These are phyloP conservation scores for Nezara viridula DNA, from an alignment of 2,888 invertebrate genomes.

Conservation along the genomic window DNA sequence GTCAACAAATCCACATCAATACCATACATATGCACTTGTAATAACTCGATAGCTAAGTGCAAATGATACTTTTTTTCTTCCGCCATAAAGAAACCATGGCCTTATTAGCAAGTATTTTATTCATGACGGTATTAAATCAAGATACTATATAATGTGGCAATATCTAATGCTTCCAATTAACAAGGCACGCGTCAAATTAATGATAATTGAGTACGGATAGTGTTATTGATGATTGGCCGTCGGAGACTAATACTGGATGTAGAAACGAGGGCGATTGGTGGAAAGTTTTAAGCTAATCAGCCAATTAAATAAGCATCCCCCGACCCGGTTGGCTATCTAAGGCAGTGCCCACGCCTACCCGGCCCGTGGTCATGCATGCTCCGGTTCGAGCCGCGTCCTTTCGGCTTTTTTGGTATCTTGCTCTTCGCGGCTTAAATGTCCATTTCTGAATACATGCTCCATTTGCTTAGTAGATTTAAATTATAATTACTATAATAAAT, in stretches of 20 bases:
- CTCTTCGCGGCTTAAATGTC: neutral
- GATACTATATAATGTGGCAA: neutral
- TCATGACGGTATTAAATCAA: neutral
- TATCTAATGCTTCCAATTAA: neutral
- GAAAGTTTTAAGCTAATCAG: constrained; percentile 34
- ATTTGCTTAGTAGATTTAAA: neutral
- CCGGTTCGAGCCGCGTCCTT: neutral
- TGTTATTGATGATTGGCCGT: neutral
- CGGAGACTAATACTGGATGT: neutral
- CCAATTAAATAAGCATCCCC: constrained; percentile 15
- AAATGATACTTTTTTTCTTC: neutral
- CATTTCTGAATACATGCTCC: neutral
- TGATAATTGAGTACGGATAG: neutral
- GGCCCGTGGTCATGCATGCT: neutral
- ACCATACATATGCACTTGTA: no score
- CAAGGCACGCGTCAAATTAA: constrained; percentile 12
- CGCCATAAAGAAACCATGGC: neutral
- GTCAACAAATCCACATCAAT: no score
- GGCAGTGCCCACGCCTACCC: neutral
- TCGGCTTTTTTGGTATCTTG: neutral
- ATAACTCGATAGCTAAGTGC: no score
- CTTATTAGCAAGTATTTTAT: neutral
- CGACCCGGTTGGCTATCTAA: neutral
- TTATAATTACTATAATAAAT: no score
- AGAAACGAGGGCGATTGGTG: constrained; percentile 1